These are phyloP conservation scores for Chaunax sp. DNA, from an alignment of 2,797 vertebrate species.

Conservation along the genomic window DNA sequence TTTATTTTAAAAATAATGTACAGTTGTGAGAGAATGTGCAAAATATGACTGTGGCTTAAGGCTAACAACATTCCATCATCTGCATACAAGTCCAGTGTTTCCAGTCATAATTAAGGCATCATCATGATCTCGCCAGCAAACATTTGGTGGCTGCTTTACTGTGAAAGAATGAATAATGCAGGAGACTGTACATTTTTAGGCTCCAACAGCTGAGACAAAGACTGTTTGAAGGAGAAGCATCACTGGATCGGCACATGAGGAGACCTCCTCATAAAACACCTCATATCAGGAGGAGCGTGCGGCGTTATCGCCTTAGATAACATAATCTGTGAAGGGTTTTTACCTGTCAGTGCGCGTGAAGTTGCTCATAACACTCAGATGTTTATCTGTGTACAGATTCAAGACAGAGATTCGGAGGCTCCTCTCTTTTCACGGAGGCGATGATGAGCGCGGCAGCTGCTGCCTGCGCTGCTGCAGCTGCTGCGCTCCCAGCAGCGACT, in stretches of 20 bases:
- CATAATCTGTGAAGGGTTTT: constrained; percentile 32
- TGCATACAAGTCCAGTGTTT: too few relatives aligned
- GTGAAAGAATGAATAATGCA: constrained; percentile 51
- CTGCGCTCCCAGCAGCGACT: constrained; percentile 7
- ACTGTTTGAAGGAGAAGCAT: constrained; percentile 15
- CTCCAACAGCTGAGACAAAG: constrained; percentile 32
- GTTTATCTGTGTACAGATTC: constrained; percentile 41
- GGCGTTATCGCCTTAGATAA: constrained; percentile 45
- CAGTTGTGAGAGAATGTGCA: too few relatives aligned
- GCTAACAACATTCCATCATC: too few relatives aligned
- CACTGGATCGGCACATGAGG: constrained; percentile 14
- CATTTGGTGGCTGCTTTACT: constrained; percentile 46
- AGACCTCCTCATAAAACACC: constrained; percentile 28
- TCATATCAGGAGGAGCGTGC: constrained; percentile 24
- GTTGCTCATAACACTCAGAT: constrained; percentile 28
- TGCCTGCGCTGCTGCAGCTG: constrained; percentile 30
- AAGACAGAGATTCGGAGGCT: constrained; percentile 16
- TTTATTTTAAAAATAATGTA: too few relatives aligned
- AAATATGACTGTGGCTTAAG: neutral
- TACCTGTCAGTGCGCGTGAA: constrained; percentile 33
- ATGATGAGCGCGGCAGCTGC: constrained; percentile 9
- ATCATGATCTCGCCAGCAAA: constrained; percentile 19
- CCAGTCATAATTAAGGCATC: constrained; percentile 22
- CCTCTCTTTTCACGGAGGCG: constrained; percentile 24
- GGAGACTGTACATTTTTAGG: constrained; percentile 39